Conservation (phyloP, 2,888 invertebrate species). For the Pterostichus niger region DNA sequence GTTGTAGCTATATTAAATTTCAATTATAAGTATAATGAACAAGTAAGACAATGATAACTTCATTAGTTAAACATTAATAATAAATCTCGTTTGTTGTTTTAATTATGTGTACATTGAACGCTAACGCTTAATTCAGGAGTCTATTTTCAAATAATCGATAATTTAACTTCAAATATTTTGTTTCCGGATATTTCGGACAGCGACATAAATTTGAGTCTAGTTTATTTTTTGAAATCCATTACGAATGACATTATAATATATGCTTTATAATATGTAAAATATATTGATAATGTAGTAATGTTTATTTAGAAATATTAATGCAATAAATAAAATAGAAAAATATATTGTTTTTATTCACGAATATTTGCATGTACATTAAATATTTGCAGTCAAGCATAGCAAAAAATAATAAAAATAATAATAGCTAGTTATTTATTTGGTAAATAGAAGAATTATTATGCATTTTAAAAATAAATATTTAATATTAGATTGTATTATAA, state of each 20-base stretch:
- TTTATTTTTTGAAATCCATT: slow-evolving; percentile 9
- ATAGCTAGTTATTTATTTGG: too few relatives aligned
- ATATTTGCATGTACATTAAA: not conserved
- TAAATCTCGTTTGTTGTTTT: not conserved
- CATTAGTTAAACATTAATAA: slow-evolving; percentile 2
- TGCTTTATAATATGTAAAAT: not conserved
- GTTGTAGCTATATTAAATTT: slow-evolving; percentile 54
- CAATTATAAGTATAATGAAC: not conserved
- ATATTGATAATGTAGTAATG: slow-evolving; percentile 1
- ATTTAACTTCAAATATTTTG: not conserved
- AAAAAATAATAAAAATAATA: too few relatives aligned
- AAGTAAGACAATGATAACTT: not conserved
- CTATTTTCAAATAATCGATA: not conserved
- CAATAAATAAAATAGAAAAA: not conserved
- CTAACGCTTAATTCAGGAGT: not conserved
- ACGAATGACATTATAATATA: not conserved
- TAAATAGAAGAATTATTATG: too few relatives aligned
- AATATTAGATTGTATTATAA: too few relatives aligned
- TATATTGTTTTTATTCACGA: not conserved
- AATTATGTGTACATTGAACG: not conserved
- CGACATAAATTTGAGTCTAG: not conserved
- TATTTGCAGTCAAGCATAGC: not conserved
- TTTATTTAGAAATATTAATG: not conserved
- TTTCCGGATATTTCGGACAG: not conserved
- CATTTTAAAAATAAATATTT: too few relatives aligned